Evolutionary conservation across 1,140 invertebrate species (phyloP).

Genomic region (Drosophila carrolli): DNA sequence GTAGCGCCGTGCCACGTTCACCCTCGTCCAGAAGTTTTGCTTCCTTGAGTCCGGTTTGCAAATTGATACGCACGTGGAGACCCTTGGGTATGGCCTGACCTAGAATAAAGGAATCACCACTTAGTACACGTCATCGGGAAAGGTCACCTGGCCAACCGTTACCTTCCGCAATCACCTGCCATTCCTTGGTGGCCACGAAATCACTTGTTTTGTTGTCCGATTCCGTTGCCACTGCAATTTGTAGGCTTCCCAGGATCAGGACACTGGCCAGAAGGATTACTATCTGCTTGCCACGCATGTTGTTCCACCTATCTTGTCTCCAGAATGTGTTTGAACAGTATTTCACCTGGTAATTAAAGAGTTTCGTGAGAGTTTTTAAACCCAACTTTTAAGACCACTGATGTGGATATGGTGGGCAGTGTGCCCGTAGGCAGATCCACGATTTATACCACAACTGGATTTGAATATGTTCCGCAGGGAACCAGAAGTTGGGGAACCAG

Average conservation of each 20-base stretch:
- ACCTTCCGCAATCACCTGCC: slow-evolving; percentile 87
- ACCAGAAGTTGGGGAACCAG: not conserved
- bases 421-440: not conserved
- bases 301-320: not conserved
- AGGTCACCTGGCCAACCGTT: slow-evolving; percentile 10
- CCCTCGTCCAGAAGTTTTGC: slow-evolving; percentile 89
- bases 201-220: slow-evolving; percentile 55
- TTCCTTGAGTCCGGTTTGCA: slow-evolving; percentile 90
- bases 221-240: slow-evolving; percentile 8
- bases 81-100: slow-evolving; percentile 90
- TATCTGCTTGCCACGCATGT: slow-evolving; percentile 14
- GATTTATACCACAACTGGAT: not conserved
- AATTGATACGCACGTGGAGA: slow-evolving; percentile 90
- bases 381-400: slow-evolving; percentile 10
- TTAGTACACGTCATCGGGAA: slow-evolving; percentile 54
- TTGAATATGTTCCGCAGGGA: not conserved
- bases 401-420: slow-evolving; percentile 19
- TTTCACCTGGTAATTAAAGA: slow-evolving; percentile 10
- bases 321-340: not conserved
- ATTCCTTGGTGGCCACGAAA: slow-evolving; percentile 87
- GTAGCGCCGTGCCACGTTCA: slow-evolving; percentile 65
- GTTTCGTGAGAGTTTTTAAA: slow-evolving; percentile 33
- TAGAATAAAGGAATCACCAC: slow-evolving; percentile 59
- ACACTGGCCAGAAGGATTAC: not conserved
- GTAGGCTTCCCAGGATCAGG: slow-evolving; percentile 18